Percentiles rank a stretch among this genome's conserved stretches.
phyloP scores from a whole-genome alignment of 2,113 vertebrate genomes.

The Oryzias celebensis region DNA sequence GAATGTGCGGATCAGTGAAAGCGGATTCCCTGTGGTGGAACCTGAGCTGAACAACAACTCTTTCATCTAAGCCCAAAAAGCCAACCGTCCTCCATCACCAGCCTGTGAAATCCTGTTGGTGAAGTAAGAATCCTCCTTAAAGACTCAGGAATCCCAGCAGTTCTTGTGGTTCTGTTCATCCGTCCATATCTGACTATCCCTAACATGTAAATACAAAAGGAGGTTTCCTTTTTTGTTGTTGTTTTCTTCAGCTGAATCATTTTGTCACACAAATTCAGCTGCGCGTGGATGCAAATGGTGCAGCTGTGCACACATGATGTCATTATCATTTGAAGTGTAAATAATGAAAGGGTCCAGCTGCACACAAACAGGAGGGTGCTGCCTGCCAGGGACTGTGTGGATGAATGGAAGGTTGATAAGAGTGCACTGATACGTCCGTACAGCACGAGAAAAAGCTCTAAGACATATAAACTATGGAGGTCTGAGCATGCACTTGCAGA shows the following conservation, averaged over 20 bases:
- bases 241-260: conserved; percentile 1
- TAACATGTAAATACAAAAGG: conserved; percentile 29
- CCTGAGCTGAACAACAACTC: neutral
- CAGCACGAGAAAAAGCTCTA: conserved; percentile 10
- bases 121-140: no score
- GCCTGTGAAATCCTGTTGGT: no score
- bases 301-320: conserved; percentile 73
- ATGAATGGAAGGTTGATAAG: conserved; percentile 40
- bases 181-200: conserved; percentile 10
- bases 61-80: conserved; percentile 5
- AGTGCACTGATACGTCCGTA: conserved; percentile 6
- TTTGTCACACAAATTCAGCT: conserved; percentile 56
- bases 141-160: no score
- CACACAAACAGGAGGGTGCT: conserved; percentile 50
- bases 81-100: no score
- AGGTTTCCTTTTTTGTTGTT: conserved; percentile 14
- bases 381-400: conserved; percentile 36
- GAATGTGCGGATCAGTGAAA: no score
- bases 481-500: conserved; percentile 1
- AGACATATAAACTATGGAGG: conserved; percentile 7
- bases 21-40: no score
- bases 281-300: conserved; percentile 66
- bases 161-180: no score
- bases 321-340: conserved; percentile 76
- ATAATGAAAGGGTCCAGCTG: conserved; percentile 76